Conservation (phyloP, 2,888 invertebrate species). For the Rhingia rostrata region DNA sequence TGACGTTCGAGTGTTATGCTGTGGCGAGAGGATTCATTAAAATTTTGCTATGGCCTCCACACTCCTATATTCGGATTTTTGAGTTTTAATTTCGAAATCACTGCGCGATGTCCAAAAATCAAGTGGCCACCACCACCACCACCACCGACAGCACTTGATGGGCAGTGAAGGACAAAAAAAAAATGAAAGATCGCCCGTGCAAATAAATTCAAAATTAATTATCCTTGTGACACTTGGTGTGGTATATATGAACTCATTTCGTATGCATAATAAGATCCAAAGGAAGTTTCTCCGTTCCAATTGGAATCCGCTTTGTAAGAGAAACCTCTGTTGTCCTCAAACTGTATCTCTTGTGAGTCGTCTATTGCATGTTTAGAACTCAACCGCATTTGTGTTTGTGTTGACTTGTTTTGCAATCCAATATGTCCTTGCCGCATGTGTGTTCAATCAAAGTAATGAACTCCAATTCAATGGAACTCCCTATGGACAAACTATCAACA, state of each 20-base stretch:
- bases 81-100: conserved; percentile 67
- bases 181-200: not conserved
- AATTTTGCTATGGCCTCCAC: conserved; percentile 51
- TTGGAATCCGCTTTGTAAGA: conserved; percentile 18
- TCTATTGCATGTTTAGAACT: not conserved
- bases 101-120: conserved; percentile 35
- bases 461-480: conserved; percentile 56
- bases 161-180: not conserved
- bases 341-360: not conserved
- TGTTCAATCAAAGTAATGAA: conserved; percentile 67
- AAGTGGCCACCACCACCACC: conserved; percentile 49
- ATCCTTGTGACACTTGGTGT: conserved; percentile 40
- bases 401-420: conserved; percentile 45
- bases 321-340: not conserved
- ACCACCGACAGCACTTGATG: conserved; percentile 1
- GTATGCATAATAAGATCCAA: not conserved
- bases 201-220: conserved; percentile 62
- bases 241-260: conserved; percentile 35
- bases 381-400: conserved; percentile 43
- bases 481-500: conserved; percentile 43
- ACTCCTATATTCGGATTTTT: conserved; percentile 45
- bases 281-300: conserved; percentile 18
- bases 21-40: conserved; percentile 61
- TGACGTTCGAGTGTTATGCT: conserved; percentile 35
- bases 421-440: conserved; percentile 42